Evolutionary conservation across 2,888 invertebrate genomes (phyloP).

Genomic region (Agrilus cyanescens): DNA sequence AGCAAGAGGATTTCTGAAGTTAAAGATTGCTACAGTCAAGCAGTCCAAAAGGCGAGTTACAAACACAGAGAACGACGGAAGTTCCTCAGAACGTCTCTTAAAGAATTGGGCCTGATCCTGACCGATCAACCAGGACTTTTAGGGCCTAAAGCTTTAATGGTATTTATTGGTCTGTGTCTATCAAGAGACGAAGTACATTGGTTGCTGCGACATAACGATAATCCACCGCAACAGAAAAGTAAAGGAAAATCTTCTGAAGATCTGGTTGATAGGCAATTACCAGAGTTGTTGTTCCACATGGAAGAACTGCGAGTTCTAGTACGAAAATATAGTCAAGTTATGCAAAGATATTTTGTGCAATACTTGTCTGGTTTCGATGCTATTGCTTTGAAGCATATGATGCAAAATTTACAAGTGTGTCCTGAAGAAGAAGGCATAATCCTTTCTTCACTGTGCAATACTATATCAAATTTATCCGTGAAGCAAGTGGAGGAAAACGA

Average conservation of each 20-base stretch:
- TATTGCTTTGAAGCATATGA: slow-evolving; percentile 72
- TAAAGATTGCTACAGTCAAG: slow-evolving; percentile 86
- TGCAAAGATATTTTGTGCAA: slow-evolving; percentile 96
- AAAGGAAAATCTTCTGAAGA: slow-evolving; percentile 72
- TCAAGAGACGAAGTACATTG: slow-evolving; percentile 96
- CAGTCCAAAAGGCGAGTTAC: slow-evolving; percentile 81
- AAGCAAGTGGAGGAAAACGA: slow-evolving; percentile 96
- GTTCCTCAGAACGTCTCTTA: slow-evolving; percentile 87
- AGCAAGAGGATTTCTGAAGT: slow-evolving; percentile 88
- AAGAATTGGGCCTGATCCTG: slow-evolving; percentile 88
- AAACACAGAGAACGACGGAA: slow-evolving; percentile 92
- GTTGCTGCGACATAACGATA: slow-evolving; percentile 92
- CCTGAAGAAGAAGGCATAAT: slow-evolving; percentile 95
- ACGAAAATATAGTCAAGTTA: slow-evolving; percentile 84
- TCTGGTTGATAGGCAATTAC: slow-evolving; percentile 88
- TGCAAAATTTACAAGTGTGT: slow-evolving; percentile 70
- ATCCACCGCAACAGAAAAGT: slow-evolving; percentile 77
- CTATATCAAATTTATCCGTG: slow-evolving; percentile 71
- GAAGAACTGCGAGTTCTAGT: slow-evolving; percentile 91
- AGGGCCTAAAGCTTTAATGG: slow-evolving; percentile 92
- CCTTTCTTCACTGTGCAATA: slow-evolving; percentile 82
- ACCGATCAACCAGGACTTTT: slow-evolving; percentile 96
- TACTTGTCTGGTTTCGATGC: slow-evolving; percentile 95
- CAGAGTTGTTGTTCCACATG: slow-evolving; percentile 95
- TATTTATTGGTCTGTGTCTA: slow-evolving; percentile 92